These are phyloP conservation scores for Actinemys pallida DNA, from an alignment of 2,113 vertebrate genomes.

Conservation along the genomic window DNA sequence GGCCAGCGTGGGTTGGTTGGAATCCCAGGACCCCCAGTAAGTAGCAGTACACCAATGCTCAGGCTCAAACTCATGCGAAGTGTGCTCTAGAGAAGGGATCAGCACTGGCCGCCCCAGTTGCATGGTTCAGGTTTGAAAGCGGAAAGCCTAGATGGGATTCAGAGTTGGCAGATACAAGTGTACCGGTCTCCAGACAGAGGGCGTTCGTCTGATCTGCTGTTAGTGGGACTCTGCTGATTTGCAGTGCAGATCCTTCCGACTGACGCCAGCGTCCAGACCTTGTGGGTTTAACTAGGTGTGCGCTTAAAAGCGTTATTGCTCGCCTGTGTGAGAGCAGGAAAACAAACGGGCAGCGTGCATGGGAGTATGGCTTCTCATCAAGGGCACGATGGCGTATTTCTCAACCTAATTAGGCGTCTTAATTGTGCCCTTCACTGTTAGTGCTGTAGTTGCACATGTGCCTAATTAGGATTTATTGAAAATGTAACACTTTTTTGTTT, in stretches of 20 bases:
- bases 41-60: background rate
- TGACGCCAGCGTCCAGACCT: background rate
- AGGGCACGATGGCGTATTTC: background rate
- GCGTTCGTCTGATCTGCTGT: background rate
- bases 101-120: background rate
- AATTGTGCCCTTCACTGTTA: background rate
- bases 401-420: background rate
- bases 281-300: background rate
- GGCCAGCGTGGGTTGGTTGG: constrained; percentile 86
- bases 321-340: background rate
- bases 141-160: background rate
- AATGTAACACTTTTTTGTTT: no score
- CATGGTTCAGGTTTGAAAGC: background rate
- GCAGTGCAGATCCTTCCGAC: no score
- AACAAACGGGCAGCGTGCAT: background rate
- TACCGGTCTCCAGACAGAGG: background rate
- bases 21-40: constrained; percentile 84
- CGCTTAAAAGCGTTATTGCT: background rate
- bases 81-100: background rate
- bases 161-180: background rate
- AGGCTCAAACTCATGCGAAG: background rate
- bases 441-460: no score
- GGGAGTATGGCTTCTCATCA: background rate
- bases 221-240: background rate
- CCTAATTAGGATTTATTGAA: no score